phyloP scores from a whole-genome alignment of 2,113 vertebrate genomes.

The Chamaetylas fuelleborni region DNA sequence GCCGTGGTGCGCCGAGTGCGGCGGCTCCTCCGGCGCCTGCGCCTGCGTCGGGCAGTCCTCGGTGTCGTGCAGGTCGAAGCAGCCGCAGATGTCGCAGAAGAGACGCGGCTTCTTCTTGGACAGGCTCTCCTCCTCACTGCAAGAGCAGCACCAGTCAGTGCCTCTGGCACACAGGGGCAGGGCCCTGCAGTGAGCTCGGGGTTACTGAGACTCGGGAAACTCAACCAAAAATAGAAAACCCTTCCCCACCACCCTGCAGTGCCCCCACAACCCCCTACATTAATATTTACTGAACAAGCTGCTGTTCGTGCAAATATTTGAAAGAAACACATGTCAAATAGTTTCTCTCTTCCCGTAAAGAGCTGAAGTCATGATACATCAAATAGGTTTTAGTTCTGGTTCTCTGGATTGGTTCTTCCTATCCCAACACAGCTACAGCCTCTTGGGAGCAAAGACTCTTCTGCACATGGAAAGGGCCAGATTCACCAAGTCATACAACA shows the following conservation, averaged over 20 bases:
- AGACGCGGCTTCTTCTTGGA: constrained; percentile 91
- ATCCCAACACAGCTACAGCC: neutral
- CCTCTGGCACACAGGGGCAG: neutral
- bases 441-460: neutral
- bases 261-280: neutral
- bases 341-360: neutral
- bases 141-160: neutral
- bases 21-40: constrained; percentile 87
- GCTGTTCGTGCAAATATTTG: neutral
- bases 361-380: neutral
- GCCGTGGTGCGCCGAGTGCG: constrained; percentile 90
- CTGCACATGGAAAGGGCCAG: neutral
- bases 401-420: neutral
- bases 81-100: constrained; percentile 98
- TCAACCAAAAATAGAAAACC: rapidly evolving
- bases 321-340: neutral
- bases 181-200: neutral
- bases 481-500: neutral
- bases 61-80: constrained; percentile 95
- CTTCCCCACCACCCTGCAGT: neutral
- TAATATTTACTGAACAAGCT: neutral
- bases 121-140: constrained; percentile 76
- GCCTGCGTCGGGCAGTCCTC: constrained; percentile 95
- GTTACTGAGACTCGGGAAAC: no score
- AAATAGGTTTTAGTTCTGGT: neutral